Base-by-base conservation (phyloP, 1,140 invertebrate genomes). In the Sinella curviseta region DNA sequence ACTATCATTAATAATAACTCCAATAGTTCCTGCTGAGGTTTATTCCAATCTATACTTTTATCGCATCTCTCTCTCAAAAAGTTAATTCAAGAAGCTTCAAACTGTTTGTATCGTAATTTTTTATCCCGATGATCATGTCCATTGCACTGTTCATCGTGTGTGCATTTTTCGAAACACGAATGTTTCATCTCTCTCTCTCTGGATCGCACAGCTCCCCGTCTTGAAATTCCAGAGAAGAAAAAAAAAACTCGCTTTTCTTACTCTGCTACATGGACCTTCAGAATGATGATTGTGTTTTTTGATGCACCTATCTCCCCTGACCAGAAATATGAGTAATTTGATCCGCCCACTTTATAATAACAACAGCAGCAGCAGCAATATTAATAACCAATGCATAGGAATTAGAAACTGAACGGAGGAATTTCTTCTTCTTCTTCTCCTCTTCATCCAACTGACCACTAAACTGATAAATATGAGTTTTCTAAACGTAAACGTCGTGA, bases 301-400 rank as follows among this genome's bases (percentile, higher is more conserved):
- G 39, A 48, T 48, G 39, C 39, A 48, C 39, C 39, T 70, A n/a
- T n/a, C n/a, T n/a, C n/a, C n/a, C 31, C 24, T 33, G 65, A 70
- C 65, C 65, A 70, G 65, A 70, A 70, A 70, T 70, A 70, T 70
- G 65, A 70, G 65, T 70, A 70, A 70, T 70, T 70, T 70, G 65
- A 70, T 70, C 65, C 65, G 65, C 65, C 65, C 65, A 70, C 65
- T 70, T 70, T 70, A 70, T 70, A 70, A 70, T 70, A 70, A 70
- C 65, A 24, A 60, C 31, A 70, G 8, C 4, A 4, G 24, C 24
- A 70, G 4, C 65, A 70, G 31, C 65, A 60, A 26, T 3, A 60
- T n/a, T 26, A 48, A 48, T 8, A 48, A 48, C 39, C 8, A 20
- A 48, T 12, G 39, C 39, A 48, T 48, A 48, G 8, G 8, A 12